Conservation (phyloP, 2,113 vertebrate genomes). For the Varanus komodoensis region DNA sequence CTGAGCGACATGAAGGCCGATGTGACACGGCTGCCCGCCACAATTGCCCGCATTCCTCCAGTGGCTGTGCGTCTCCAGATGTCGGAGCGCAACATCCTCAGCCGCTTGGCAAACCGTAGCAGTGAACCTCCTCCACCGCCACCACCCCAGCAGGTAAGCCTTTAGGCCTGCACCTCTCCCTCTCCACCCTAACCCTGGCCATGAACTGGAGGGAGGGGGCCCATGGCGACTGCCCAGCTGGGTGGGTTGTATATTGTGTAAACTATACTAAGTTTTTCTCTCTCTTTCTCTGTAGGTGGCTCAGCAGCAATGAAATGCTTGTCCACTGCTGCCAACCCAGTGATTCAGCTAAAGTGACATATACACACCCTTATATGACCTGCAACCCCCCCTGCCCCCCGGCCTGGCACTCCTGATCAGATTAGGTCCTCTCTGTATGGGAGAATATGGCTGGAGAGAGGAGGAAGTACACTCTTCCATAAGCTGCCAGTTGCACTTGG, state of each 20-base stretch:
- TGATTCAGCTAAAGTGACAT: constrained; percentile 74
- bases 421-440: constrained; percentile 63
- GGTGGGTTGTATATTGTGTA: neutral
- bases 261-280: neutral
- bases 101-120: constrained; percentile 93
- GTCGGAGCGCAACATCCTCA: constrained; percentile 98
- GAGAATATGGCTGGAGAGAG: constrained; percentile 68
- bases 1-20: constrained; percentile 99
- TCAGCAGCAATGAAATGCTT: constrained; percentile 81
- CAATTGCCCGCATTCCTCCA: constrained; percentile 95
- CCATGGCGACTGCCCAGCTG: neutral
- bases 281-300: constrained; percentile 69
- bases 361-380: constrained; percentile 58
- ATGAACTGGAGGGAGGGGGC: neutral
- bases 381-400: constrained; percentile 68
- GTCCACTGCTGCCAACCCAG: constrained; percentile 62
- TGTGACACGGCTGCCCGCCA: constrained; percentile 94
- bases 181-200: neutral
- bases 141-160: constrained; percentile 89
- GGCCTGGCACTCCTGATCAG: constrained; percentile 72
- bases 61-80: constrained; percentile 97
- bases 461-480: constrained; percentile 63
- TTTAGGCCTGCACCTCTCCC: neutral
- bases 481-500: constrained; percentile 72
- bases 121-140: constrained; percentile 85